Evolutionary conservation across 1,140 invertebrate genomes (phyloP).

Genomic region (Lepidotrigona ventralis): DNA sequence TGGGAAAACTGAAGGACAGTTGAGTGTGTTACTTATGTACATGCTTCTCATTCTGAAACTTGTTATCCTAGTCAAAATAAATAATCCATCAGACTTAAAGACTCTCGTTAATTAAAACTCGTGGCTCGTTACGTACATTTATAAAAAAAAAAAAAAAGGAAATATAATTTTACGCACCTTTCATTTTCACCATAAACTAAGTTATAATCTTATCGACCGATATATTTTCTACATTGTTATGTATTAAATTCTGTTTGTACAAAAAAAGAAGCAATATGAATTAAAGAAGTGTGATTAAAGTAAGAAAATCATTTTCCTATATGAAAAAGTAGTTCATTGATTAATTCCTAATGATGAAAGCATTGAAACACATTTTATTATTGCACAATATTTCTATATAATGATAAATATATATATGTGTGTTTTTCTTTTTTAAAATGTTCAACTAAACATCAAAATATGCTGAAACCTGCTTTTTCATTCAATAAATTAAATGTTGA

Average conservation of each 20-base stretch:
- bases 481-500: constrained; percentile 39
- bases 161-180: constrained; percentile 49
- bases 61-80: constrained; percentile 60
- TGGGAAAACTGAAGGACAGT: constrained; percentile 61
- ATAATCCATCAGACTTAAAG: constrained; percentile 54
- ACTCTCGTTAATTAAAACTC: constrained; percentile 45
- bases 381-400: constrained; percentile 56
- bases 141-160: constrained; percentile 13
- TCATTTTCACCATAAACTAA: constrained; percentile 67
- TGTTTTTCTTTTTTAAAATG: background rate
- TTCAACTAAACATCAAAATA: constrained; percentile 38
- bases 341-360: constrained; percentile 48
- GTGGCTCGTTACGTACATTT: constrained; percentile 43
- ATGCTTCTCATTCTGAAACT: constrained; percentile 47
- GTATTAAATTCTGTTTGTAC: constrained; percentile 62
- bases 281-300: constrained; percentile 52
- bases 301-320: constrained; percentile 40
- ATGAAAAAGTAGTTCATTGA: constrained; percentile 26
- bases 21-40: constrained; percentile 55
- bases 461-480: constrained; percentile 34
- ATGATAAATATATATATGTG: background rate
- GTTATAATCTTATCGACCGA: constrained; percentile 60
- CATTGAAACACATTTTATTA: constrained; percentile 51
- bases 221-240: constrained; percentile 66
- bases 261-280: constrained; percentile 53